phyloP scores from a whole-genome alignment of 2,888 invertebrate species.

The Drosophila siamana region DNA sequence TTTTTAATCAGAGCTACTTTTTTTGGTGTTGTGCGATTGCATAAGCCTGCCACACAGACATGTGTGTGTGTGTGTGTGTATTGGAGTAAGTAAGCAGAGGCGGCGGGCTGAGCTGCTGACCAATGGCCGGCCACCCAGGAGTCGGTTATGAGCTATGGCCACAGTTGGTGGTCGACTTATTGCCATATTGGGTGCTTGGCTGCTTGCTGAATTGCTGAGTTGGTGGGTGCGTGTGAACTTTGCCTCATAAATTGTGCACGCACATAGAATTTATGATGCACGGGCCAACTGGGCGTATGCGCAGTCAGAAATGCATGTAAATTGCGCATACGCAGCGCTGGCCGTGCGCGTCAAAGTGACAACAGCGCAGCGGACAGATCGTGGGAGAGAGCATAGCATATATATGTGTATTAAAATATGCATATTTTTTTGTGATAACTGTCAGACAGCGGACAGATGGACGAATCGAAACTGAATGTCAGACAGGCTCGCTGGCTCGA shows the following conservation, averaged over 20 bases:
- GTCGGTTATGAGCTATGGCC: constrained; percentile 40
- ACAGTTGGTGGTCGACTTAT: constrained; percentile 69
- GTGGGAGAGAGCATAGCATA: constrained; percentile 71
- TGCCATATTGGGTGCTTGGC: constrained; percentile 27
- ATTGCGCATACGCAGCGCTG: constrained; percentile 57
- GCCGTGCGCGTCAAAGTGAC: constrained; percentile 49
- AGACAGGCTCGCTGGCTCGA: constrained; percentile 24
- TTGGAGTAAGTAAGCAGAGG: not conserved
- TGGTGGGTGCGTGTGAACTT: constrained; percentile 76
- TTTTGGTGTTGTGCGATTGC: constrained; percentile 46
- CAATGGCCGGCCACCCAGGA: constrained; percentile 68
- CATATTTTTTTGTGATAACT: constrained; percentile 29
- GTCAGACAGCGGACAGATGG: constrained; percentile 20
- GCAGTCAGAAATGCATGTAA: constrained; percentile 57
- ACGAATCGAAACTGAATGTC: not conserved
- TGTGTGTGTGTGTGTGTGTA: not conserved
- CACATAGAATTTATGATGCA: constrained; percentile 63
- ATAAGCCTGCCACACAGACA: constrained; percentile 42
- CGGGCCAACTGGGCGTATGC: constrained; percentile 65
- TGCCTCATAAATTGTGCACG: constrained; percentile 65
- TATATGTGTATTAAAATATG: constrained; percentile 15
- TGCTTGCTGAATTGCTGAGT: constrained; percentile 3
- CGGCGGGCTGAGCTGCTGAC: constrained; percentile 26
- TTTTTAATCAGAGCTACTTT: constrained; percentile 64
- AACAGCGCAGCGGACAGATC: constrained; percentile 73